These are phyloP conservation scores for Helicoverpa armigera DNA, from an alignment of 1,140 invertebrate genomes.

Conservation along the genomic window DNA sequence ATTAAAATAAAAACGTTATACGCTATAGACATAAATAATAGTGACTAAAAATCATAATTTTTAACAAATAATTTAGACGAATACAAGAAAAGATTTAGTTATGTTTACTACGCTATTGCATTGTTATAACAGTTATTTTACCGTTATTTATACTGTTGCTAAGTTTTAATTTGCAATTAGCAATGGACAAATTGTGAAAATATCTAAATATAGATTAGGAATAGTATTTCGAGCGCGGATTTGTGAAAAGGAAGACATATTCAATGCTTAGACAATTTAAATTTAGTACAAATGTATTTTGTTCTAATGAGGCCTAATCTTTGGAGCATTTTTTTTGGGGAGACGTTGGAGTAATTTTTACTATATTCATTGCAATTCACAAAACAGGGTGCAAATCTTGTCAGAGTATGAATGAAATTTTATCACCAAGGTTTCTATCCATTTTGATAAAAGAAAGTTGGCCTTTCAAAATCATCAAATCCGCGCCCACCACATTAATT, in stretches of 20 bases:
- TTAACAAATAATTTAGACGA: conserved; percentile 60
- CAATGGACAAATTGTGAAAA: conserved; percentile 35
- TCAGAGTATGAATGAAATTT: background rate
- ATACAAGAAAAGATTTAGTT: conserved; percentile 47
- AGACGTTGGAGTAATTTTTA: too few relatives aligned
- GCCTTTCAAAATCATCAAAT: conserved; percentile 17
- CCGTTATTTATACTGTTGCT: conserved; percentile 21
- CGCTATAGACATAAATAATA: conserved; percentile 61
- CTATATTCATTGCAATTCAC: too few relatives aligned
- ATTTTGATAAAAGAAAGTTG: background rate
- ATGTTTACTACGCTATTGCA: conserved; percentile 47
- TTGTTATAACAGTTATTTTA: conserved; percentile 35
- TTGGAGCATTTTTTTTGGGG: too few relatives aligned
- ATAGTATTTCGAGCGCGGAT: conserved; percentile 42
- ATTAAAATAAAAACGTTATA: conserved; percentile 55
- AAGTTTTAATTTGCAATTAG: conserved; percentile 38
- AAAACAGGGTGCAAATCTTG: too few relatives aligned
- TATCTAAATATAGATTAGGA: conserved; percentile 37
- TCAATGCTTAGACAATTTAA: background rate
- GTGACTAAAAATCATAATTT: conserved; percentile 56
- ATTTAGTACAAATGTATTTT: background rate
- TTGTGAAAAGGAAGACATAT: conserved; percentile 6
- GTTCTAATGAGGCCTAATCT: background rate
- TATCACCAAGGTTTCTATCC: background rate
- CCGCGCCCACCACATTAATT: conserved; percentile 24